phyloP scores from a whole-genome alignment of 1,140 invertebrate genomes.

The Drosophila littoralis region DNA sequence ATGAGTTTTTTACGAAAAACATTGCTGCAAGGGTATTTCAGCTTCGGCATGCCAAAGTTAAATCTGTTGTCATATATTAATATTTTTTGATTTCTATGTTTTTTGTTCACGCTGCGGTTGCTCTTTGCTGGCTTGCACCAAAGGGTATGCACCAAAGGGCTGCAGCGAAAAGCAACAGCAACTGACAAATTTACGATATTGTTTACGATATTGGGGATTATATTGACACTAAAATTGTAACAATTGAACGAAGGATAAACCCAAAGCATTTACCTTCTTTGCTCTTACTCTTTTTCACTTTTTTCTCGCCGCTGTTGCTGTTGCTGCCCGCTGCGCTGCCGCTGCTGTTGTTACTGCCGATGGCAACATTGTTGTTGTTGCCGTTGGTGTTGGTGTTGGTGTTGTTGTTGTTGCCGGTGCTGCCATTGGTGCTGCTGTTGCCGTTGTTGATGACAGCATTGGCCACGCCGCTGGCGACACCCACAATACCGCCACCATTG shows the following conservation, averaged over 20 bases:
- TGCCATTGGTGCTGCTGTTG: conserved; percentile 22
- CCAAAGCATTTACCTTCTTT: conserved; percentile 84
- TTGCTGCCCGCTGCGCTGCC: conserved; percentile 62
- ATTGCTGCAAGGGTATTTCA: conserved; percentile 2
- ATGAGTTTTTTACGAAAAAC: no score
- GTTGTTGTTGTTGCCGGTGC: conserved; percentile 20
- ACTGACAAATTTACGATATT: not conserved
- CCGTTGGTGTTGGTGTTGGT: conserved; percentile 51
- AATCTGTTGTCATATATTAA: not conserved
- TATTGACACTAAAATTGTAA: conserved; percentile 67
- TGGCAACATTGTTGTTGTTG: conserved; percentile 21
- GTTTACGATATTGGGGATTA: conserved; percentile 17
- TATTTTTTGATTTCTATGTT: not conserved
- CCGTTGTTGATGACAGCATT: conserved; percentile 39
- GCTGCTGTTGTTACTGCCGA: conserved; percentile 38
- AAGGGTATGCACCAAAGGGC: not conserved
- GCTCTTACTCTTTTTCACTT: conserved; percentile 84
- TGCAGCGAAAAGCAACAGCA: conserved; percentile 4
- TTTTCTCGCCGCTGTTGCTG: conserved; percentile 81
- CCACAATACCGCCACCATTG: conserved; percentile 14
- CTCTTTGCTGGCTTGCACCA: not conserved
- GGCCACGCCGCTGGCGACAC: conserved; percentile 1
- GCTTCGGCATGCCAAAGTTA: not conserved
- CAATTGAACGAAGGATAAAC: conserved; percentile 81
- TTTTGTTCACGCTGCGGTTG: not conserved